A percentile compares a stretch with the other conserved stretches of the same genome.
phyloP scores from a whole-genome alignment of 2,113 vertebrate genomes.

The Sylvietta virens region DNA sequence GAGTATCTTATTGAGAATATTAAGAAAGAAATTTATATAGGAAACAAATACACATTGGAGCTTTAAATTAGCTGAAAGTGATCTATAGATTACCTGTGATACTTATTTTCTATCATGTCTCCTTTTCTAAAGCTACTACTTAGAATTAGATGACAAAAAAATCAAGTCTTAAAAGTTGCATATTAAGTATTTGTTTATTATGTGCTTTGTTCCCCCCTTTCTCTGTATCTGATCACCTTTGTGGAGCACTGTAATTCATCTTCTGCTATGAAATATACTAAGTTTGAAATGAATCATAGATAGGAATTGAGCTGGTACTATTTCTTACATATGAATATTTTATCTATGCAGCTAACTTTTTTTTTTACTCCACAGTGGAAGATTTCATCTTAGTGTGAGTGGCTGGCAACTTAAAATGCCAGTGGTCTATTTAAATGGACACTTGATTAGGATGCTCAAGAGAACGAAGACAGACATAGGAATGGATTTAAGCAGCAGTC shows the following conservation, averaged over 20 bases:
- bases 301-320: background rate
- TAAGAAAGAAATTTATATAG: slow-evolving; percentile 78
- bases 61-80: slow-evolving; percentile 51
- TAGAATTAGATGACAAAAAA: background rate
- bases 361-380: background rate
- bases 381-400: background rate
- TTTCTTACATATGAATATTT: background rate
- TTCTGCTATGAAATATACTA: background rate
- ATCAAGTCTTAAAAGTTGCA: background rate
- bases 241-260: background rate
- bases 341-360: background rate
- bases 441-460: background rate
- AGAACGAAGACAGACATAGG: background rate
- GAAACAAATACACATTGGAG: slow-evolving; percentile 67
- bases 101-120: slow-evolving; percentile 37
- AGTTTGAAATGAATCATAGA: background rate
- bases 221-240: background rate
- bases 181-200: slow-evolving; percentile 1
- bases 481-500: background rate
- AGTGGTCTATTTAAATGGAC: background rate
- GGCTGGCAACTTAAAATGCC: background rate
- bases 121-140: background rate
- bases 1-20: slow-evolving; percentile 73
- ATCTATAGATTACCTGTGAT: slow-evolving; percentile 61
- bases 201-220: background rate